Percentiles rank a stretch among this genome's conserved stretches.
Conservation (phyloP, 1,140 invertebrate species). For the Meloidogyne chitwoodi region DNA sequence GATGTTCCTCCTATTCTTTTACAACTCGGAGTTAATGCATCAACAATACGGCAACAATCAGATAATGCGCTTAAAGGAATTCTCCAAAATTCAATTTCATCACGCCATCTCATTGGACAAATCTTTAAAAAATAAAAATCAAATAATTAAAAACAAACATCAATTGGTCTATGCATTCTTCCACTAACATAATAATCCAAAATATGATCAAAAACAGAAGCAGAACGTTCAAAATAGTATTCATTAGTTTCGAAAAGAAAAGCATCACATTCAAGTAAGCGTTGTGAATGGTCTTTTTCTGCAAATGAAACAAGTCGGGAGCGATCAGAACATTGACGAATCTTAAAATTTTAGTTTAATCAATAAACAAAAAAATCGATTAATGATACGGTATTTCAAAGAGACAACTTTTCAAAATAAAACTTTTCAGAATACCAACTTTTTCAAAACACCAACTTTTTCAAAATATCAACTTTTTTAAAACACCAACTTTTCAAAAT, state of each 20-base stretch:
- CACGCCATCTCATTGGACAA: conserved; percentile 51
- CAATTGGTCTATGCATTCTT: conserved; percentile 52
- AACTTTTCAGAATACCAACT: neutral
- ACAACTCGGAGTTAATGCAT: conserved; percentile 31
- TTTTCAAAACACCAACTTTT: neutral
- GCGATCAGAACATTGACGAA: conserved; percentile 36
- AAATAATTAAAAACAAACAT: conserved; percentile 24
- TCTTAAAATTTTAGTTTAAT: conserved; percentile 24
- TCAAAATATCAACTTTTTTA: neutral
- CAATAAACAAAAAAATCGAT: neutral
- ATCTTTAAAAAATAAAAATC: neutral
- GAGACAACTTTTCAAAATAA: too few relatives aligned
- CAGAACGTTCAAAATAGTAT: conserved; percentile 52
- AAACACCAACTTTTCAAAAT: neutral
- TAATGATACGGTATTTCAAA: neutral
- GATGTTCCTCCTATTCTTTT: neutral
- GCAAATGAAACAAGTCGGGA: conserved; percentile 45
- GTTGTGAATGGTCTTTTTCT: conserved; percentile 47
- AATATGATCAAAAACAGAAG: conserved; percentile 53
- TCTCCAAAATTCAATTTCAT: conserved; percentile 47
- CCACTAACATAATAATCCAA: conserved; percentile 45
- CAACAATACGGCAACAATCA: conserved; percentile 46
- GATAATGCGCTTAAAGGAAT: conserved; percentile 48
- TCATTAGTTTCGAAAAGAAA: conserved; percentile 44
- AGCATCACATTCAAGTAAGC: conserved; percentile 48